These are phyloP conservation scores for Cebuella pygmaea DNA, from an alignment of 2,797 vertebrate genomes.

Conservation along the genomic window DNA sequence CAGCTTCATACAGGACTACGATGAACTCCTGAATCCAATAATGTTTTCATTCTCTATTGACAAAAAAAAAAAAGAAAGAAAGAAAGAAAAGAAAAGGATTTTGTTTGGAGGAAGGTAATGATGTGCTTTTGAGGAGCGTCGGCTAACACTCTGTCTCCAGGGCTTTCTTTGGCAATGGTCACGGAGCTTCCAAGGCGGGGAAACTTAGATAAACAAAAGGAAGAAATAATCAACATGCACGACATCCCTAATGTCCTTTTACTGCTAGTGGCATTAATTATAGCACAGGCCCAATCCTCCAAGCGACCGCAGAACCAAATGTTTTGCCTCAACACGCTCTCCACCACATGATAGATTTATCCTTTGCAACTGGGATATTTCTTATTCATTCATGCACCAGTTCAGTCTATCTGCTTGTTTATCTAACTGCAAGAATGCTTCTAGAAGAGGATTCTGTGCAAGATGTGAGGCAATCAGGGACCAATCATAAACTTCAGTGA, in stretches of 20 bases:
- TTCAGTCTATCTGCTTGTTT: slow-evolving; percentile 70
- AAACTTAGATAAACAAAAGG: slow-evolving; percentile 90
- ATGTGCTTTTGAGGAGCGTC: slow-evolving; percentile 90
- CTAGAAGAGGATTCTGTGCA: slow-evolving; percentile 70
- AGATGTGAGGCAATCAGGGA: slow-evolving; percentile 66
- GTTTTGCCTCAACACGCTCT: slow-evolving; percentile 74
- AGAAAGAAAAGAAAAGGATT: slow-evolving; percentile 64
- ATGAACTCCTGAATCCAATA: slow-evolving; percentile 90
- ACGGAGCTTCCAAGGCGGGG: slow-evolving; percentile 84
- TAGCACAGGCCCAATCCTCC: slow-evolving; percentile 74
- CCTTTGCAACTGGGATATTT: slow-evolving; percentile 67
- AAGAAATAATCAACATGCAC: slow-evolving; percentile 89
- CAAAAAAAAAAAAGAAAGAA: slow-evolving; percentile 78
- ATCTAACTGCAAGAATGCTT: slow-evolving; percentile 63
- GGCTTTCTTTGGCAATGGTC: slow-evolving; percentile 87
- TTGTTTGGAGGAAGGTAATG: slow-evolving; percentile 92
- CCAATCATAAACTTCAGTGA: slow-evolving; percentile 76
- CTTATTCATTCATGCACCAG: slow-evolving; percentile 68
- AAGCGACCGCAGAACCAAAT: slow-evolving; percentile 57
- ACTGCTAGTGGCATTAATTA: slow-evolving; percentile 87
- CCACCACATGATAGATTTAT: slow-evolving; percentile 69
- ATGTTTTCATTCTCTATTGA: slow-evolving; percentile 92
- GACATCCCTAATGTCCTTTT: slow-evolving; percentile 87
- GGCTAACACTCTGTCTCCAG: slow-evolving; percentile 89
- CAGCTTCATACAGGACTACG: slow-evolving; percentile 84